Conservation (phyloP, 2,113 vertebrate species). For the Ramphastos sulfuratus region DNA sequence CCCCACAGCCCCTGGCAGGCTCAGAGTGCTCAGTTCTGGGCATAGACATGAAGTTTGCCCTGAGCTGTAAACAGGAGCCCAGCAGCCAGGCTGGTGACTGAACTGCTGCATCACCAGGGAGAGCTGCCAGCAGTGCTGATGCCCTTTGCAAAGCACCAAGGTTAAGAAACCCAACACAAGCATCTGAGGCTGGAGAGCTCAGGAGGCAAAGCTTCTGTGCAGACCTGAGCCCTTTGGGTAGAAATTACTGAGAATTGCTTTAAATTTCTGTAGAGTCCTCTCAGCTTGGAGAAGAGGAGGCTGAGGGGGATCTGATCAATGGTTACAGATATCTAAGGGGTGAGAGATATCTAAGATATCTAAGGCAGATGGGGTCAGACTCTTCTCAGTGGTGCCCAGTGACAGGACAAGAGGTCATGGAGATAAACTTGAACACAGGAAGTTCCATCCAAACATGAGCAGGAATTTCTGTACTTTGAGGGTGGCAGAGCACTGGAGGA, state of each 20-base stretch:
- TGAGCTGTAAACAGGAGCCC: slow-evolving; percentile 44
- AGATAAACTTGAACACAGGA: too few species aligned
- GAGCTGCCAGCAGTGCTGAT: slow-evolving; percentile 39
- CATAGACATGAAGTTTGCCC: slow-evolving; percentile 6
- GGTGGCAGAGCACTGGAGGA: too few species aligned
- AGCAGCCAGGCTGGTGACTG: neutral
- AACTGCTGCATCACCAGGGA: neutral
- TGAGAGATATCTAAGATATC: too few species aligned
- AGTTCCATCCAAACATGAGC: too few species aligned
- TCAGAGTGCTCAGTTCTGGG: slow-evolving; percentile 10
- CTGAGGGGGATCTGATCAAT: too few species aligned
- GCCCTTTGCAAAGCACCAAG: neutral
- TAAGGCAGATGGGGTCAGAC: too few species aligned
- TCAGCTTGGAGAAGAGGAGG: too few species aligned
- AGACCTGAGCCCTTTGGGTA: neutral
- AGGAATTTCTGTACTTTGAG: too few species aligned
- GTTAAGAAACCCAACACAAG: neutral
- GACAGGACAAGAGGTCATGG: too few species aligned
- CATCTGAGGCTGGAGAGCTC: neutral
- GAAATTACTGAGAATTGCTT: neutral
- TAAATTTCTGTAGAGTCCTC: neutral
- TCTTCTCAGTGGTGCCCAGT: too few species aligned
- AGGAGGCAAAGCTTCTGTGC: neutral
- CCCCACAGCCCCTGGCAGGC: neutral
- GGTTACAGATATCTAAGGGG: too few species aligned